Evolutionary conservation across 2,888 invertebrate genomes (phyloP), one percentile per base, ranked within the genome.

Genomic region (Lucinisca nassula): DNA sequence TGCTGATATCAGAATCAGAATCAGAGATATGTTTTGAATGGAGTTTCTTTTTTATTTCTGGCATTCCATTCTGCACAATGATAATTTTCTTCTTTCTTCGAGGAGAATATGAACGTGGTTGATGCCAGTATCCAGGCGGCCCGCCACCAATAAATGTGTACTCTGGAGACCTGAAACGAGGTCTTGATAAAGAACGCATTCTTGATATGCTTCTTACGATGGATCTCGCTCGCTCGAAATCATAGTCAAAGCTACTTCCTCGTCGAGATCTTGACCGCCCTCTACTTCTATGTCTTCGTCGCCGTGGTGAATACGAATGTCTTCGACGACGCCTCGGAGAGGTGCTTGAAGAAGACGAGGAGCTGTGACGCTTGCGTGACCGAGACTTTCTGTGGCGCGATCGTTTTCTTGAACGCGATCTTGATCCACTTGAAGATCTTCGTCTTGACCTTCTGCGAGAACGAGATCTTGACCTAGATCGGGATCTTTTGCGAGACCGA

Each of bases 201-300:
- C 87, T 55, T n/a, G 90, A 90, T 76, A 90, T 72, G 61, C 90
- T 85, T 49, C 87, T 40, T 1, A 90, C 82, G n/a, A 90, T 74
- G 17, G 90, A 87, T 40, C 76, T 85, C 3, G 90, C 90, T 51
- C 87, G 67, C 27, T 90, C 84, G 58, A 84, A 90, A 40, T 90
- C 90, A 75, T 87, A 87, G 24, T 90, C 90, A 79, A 88, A 90
- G 32, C 90, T 90, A 32, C 90, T 90, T 3, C 84, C 49, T n/a
- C 90, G 75, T 49, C 84, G 81, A 21, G 82, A 72, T 38, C 49
- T 67, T 24, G 87, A 85, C 17, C 86, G 49, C 17, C 85, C 85
- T 21, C 85, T 75, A 30, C 82, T 85, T 14, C 70, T 74, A 24
- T 78, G 70, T 49, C 83, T 61, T 12, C 72, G 76, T 45, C 82